Conservation (phyloP, 2,888 invertebrate species). For the Pachymerium ferrugineum region DNA sequence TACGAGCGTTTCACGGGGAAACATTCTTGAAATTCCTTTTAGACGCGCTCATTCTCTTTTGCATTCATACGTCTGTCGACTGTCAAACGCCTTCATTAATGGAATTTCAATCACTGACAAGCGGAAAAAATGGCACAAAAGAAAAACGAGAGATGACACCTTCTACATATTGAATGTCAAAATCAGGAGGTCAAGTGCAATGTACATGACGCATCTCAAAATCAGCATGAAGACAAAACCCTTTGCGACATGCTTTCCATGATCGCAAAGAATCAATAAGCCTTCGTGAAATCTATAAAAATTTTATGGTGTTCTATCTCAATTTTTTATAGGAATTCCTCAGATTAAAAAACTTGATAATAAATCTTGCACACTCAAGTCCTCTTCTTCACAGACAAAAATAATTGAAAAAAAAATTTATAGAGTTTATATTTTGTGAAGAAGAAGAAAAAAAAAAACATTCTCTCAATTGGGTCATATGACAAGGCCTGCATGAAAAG, state of each 20-base stretch:
- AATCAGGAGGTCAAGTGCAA: neutral
- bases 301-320: no score
- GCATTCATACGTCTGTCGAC: slow-evolving; percentile 15
- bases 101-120: slow-evolving; percentile 18
- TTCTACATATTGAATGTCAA: neutral
- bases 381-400: no score
- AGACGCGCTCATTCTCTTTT: neutral
- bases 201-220: neutral
- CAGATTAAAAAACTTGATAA: no score
- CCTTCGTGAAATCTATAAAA: no score
- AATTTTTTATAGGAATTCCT: no score
- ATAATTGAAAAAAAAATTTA: no score
- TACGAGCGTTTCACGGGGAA: neutral
- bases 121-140: neutral
- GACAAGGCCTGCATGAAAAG: neutral
- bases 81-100: slow-evolving; percentile 13
- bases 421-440: neutral
- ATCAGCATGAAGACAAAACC: neutral
- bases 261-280: no score
- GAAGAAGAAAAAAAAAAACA: neutral
- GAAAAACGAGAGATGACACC: neutral
- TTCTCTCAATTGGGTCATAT: neutral
- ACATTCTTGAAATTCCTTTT: slow-evolving; percentile 4
- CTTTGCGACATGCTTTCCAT: neutral
- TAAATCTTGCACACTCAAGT: no score